These are phyloP conservation scores for Phenganax stokvisi DNA, from an alignment of 92 coral and sea anemone genomes.

Conservation along the genomic window DNA sequence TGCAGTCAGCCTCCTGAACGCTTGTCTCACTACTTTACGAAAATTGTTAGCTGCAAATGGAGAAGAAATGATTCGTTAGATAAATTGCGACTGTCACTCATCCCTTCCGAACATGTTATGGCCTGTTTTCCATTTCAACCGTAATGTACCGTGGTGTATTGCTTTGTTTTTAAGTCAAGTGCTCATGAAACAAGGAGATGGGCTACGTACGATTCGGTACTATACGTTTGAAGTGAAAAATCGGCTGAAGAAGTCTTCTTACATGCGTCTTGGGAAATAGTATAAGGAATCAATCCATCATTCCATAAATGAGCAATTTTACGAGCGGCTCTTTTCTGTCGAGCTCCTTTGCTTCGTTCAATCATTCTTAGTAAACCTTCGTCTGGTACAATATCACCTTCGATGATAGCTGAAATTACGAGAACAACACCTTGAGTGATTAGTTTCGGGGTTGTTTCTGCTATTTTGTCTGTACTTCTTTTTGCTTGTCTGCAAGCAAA, in stretches of 20 bases:
- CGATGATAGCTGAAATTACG: constrained; percentile 12
- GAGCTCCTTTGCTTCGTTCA: not conserved
- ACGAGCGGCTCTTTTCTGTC: constrained; percentile 19
- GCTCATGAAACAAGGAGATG: too few species aligned
- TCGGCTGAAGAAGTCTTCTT: not conserved
- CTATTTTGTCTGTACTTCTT: too few species aligned
- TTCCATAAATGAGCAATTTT: constrained; percentile 22
- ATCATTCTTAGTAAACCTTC: constrained; percentile 13
- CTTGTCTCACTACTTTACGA: constrained; percentile 23
- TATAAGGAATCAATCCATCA: constrained; percentile 30
- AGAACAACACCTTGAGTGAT: too few species aligned
- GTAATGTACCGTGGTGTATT: too few species aligned
- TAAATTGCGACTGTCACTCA: not conserved
- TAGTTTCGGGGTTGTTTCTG: too few species aligned
- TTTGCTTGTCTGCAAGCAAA: too few species aligned
- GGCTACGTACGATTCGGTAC: not conserved
- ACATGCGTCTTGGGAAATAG: constrained; percentile 11
- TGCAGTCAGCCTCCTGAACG: constrained; percentile 29
- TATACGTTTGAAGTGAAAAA: too few species aligned
- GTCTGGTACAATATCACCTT: constrained; percentile 31
- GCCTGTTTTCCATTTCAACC: too few species aligned
- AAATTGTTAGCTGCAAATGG: not conserved
- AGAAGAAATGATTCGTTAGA: not conserved
- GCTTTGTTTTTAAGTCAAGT: too few species aligned
- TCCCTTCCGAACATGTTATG: not conserved